Conservation (phyloP, 2,888 invertebrate genomes). For the Flexamia atlantica region DNA sequence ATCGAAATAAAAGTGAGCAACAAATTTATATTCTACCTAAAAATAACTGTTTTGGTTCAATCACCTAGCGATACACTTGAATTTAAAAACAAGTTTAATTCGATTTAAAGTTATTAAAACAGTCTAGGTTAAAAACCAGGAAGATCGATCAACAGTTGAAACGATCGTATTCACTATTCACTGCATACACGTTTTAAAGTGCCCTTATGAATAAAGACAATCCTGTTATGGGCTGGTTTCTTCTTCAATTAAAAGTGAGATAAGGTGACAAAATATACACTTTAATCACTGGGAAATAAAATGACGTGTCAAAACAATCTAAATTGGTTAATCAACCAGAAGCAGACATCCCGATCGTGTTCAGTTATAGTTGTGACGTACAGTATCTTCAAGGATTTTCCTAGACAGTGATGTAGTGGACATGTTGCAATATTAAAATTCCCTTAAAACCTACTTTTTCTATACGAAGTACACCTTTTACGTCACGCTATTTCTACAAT, state of each 20-base stretch:
- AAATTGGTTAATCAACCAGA: not conserved
- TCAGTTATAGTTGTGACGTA: not conserved
- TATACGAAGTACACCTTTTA: no score
- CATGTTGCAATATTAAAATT: no score
- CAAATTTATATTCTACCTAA: no score
- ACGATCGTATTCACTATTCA: not conserved
- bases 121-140: conserved; percentile 5
- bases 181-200: not conserved
- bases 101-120: no score
- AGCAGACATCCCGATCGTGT: not conserved
- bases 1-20: not conserved
- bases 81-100: no score
- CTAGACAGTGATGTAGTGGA: not conserved
- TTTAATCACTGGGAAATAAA: not conserved
- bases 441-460: no score
- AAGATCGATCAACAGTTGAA: conserved; percentile 26
- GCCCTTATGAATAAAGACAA: not conserved
- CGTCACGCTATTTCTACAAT: no score
- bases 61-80: no score
- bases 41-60: no score
- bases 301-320: conserved; percentile 22
- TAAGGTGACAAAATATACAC: not conserved
- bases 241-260: not conserved
- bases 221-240: not conserved
- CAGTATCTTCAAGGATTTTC: conserved; percentile 27